Evolutionary conservation across 1,140 invertebrate genomes (phyloP).

Genomic region (Acarapis woodi): DNA sequence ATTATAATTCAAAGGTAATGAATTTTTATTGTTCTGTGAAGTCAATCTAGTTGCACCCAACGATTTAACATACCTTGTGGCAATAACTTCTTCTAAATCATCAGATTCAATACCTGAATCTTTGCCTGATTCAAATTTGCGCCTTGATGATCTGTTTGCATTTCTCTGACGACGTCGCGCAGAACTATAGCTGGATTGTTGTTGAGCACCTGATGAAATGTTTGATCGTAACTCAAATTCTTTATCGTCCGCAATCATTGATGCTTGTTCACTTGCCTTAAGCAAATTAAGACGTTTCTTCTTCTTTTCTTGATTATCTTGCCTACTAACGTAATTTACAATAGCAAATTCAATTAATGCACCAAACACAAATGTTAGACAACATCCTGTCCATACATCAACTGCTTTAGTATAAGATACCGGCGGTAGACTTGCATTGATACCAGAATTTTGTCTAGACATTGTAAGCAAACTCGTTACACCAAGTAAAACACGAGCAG

Average conservation of each 20-base stretch:
- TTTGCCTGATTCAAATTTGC: neutral
- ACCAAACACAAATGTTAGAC: constrained; percentile 17
- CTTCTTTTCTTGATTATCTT: neutral
- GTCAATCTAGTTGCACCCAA: neutral
- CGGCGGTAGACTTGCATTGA: constrained; percentile 53
- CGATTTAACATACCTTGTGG: neutral
- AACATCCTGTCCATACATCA: constrained; percentile 17
- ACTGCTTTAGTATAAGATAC: constrained; percentile 18
- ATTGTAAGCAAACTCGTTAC: constrained; percentile 62
- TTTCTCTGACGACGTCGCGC: neutral
- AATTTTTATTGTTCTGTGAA: no score
- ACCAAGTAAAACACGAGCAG: constrained; percentile 55
- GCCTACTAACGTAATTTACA: constrained; percentile 15
- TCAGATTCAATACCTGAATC: constrained; percentile 4
- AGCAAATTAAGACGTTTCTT: no score
- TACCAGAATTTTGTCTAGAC: constrained; percentile 68
- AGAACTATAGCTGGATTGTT: neutral
- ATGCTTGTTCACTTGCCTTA: no score
- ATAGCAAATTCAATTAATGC: constrained; percentile 18
- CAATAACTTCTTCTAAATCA: constrained; percentile 1
- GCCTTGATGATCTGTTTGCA: neutral
- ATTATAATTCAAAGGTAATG: no score
- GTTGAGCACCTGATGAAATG: no score
- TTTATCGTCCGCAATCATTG: no score
- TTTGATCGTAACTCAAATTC: no score